Percentiles rank a stretch among this genome's conserved stretches.
These are phyloP conservation scores for Anas flavirostris DNA, from an alignment of 2,797 vertebrate species.

Conservation along the genomic window DNA sequence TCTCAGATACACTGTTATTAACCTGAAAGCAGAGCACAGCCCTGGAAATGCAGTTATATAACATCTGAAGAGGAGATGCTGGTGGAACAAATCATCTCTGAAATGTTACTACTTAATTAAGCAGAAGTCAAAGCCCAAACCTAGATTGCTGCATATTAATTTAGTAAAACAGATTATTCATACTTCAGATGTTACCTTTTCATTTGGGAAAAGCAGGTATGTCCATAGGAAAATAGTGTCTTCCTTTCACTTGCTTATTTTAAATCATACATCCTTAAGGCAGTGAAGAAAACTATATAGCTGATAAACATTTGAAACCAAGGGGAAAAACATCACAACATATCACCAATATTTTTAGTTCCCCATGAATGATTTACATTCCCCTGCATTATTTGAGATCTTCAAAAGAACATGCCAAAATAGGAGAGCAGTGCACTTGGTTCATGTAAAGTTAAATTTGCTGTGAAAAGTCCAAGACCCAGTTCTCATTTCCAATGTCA, in stretches of 20 bases:
- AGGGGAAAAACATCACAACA: neutral
- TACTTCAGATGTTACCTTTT: constrained; percentile 35
- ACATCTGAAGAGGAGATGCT: neutral
- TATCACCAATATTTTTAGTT: constrained; percentile 56
- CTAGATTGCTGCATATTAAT: constrained; percentile 22
- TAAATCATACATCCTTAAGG: constrained; percentile 30
- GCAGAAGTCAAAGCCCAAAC: constrained; percentile 2
- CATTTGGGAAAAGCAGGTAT: constrained; percentile 36
- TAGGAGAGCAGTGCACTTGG: neutral
- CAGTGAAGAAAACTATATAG: neutral
- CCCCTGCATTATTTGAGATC: constrained; percentile 3
- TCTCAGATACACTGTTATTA: neutral
- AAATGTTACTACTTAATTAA: constrained; percentile 47
- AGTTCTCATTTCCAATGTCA: neutral
- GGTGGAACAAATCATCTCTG: constrained; percentile 18
- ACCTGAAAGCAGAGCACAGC: neutral
- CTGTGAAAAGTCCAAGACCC: neutral
- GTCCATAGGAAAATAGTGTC: constrained; percentile 2
- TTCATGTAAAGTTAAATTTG: constrained; percentile 47
- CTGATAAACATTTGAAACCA: constrained; percentile 44
- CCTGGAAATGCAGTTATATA: constrained; percentile 35
- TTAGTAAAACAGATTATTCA: constrained; percentile 26
- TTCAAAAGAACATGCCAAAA: constrained; percentile 57
- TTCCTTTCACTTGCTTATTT: constrained; percentile 1
- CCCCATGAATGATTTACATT: constrained; percentile 65